These are phyloP conservation scores for Terebella lapidaria DNA, from an alignment of 2,888 invertebrate genomes.

Conservation along the genomic window DNA sequence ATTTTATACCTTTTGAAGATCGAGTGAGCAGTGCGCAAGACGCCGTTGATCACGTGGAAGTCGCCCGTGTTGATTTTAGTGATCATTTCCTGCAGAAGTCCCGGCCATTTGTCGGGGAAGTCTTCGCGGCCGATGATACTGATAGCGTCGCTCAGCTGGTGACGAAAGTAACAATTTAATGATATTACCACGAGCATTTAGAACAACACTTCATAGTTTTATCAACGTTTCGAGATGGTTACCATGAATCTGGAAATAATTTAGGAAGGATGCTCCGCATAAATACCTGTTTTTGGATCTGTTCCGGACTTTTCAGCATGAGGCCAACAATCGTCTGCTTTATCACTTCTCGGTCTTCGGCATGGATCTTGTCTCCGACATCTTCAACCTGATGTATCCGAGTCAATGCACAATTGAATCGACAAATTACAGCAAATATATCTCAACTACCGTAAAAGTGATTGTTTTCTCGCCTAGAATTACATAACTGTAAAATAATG, in stretches of 20 bases:
- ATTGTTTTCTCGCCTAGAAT: too few relatives aligned
- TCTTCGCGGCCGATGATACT: slow-evolving; percentile 94
- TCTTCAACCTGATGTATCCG: slow-evolving; percentile 63
- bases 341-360: slow-evolving; percentile 71
- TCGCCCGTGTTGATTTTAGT: slow-evolving; percentile 80
- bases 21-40: slow-evolving; percentile 91
- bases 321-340: slow-evolving; percentile 82
- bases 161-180: too few relatives aligned
- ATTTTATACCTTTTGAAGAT: slow-evolving; percentile 79
- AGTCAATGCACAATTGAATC: too few relatives aligned
- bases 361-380: slow-evolving; percentile 72
- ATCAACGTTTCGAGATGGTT: too few relatives aligned
- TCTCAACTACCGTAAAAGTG: too few relatives aligned
- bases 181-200: too few relatives aligned
- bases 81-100: slow-evolving; percentile 87
- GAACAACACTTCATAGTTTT: too few relatives aligned
- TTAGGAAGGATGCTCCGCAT: too few relatives aligned
- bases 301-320: slow-evolving; percentile 86
- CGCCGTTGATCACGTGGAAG: slow-evolving; percentile 90
- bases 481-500: too few relatives aligned
- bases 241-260: too few relatives aligned
- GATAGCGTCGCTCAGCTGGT: slow-evolving; percentile 80
- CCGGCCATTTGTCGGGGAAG: slow-evolving; percentile 95
- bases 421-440: too few relatives aligned
- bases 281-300: slow-evolving; percentile 76